These are phyloP conservation scores for Solea senegalensis DNA, from an alignment of 2,113 vertebrate genomes.

Conservation along the genomic window DNA sequence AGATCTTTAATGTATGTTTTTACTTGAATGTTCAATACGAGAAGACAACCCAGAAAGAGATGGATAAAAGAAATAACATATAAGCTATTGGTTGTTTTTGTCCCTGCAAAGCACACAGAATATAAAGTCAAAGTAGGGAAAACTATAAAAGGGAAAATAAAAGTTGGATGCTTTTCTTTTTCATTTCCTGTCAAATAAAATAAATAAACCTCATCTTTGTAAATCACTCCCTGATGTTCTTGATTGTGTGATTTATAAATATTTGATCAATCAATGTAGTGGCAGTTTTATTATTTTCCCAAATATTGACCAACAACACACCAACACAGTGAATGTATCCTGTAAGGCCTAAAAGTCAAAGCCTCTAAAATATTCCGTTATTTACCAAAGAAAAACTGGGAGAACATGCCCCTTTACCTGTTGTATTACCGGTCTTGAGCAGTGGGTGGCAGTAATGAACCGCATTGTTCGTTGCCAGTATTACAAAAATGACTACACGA, in stretches of 20 bases:
- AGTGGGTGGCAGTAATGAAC: constrained; percentile 41
- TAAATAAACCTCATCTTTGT: constrained; percentile 67
- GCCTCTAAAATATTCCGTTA: too few species aligned
- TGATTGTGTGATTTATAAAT: constrained; percentile 12
- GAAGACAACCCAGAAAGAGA: constrained; percentile 26
- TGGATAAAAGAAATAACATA: constrained; percentile 16
- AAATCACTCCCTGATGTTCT: constrained; percentile 19
- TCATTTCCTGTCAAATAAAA: constrained; percentile 54
- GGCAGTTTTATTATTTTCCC: too few species aligned
- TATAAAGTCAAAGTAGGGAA: too few species aligned
- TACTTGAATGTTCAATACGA: constrained; percentile 21
- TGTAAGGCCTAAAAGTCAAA: too few species aligned
- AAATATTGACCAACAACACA: too few species aligned
- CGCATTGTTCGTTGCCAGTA: fast-evolving
- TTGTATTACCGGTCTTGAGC: not conserved
- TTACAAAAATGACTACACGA: not conserved
- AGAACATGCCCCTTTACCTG: too few species aligned
- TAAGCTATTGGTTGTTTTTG: constrained; percentile 20
- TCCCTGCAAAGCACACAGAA: constrained; percentile 20
- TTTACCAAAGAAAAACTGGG: too few species aligned
- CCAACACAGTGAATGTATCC: too few species aligned
- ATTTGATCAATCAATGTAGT: not conserved
- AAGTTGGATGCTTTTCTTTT: constrained; percentile 29
- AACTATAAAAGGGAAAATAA: not conserved
- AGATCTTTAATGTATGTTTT: constrained; percentile 18